These are phyloP conservation scores for Pseudomugil gertrudae DNA, from an alignment of 2,797 vertebrate genomes.

Conservation along the genomic window DNA sequence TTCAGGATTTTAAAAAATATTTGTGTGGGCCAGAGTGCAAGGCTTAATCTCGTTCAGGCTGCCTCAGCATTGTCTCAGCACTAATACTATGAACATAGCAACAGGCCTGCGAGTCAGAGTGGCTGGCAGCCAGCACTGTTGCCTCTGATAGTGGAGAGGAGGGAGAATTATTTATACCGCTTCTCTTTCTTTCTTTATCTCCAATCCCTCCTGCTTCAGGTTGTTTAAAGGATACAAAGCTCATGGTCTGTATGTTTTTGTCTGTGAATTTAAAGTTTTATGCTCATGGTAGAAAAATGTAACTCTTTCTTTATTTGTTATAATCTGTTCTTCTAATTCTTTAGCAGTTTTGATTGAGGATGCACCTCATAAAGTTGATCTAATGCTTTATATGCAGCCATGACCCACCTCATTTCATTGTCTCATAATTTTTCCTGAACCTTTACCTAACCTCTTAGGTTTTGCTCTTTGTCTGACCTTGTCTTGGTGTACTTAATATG, in stretches of 20 bases:
- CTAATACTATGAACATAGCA: constrained; percentile 71
- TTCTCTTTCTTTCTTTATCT: constrained; percentile 27
- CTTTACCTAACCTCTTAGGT: constrained; percentile 31
- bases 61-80: constrained; percentile 60
- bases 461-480: constrained; percentile 8
- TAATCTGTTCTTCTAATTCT: too few relatives aligned
- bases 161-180: constrained; percentile 51
- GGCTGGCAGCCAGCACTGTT: constrained; percentile 49
- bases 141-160: constrained; percentile 49
- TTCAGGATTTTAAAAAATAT: constrained; percentile 67
- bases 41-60: constrained; percentile 66
- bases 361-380: neutral
- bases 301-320: too few relatives aligned
- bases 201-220: constrained; percentile 36
- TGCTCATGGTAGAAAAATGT: too few relatives aligned
- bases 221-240: constrained; percentile 52
- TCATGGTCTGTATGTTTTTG: constrained; percentile 33
- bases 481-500: constrained; percentile 16
- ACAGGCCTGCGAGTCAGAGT: constrained; percentile 54
- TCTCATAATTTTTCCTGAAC: constrained; percentile 28
- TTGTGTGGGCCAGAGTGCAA: constrained; percentile 51
- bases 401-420: constrained; percentile 16
- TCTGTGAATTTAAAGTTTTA: too few relatives aligned
- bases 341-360: neutral
- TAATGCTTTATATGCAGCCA: constrained; percentile 9